phyloP scores from a whole-genome alignment of 2,113 vertebrate genomes.

The Abramis brama region DNA sequence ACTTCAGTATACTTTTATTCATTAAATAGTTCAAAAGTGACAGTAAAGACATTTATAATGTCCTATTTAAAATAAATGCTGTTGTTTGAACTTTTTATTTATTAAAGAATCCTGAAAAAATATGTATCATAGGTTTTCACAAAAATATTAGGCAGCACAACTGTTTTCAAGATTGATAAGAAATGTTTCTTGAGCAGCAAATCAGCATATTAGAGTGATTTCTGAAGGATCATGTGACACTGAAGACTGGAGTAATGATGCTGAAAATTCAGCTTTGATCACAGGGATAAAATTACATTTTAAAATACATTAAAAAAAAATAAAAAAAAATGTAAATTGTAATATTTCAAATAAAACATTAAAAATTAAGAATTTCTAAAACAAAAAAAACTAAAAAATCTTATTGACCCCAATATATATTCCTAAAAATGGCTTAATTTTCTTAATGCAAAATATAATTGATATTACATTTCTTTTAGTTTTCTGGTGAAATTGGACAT shows the following conservation, averaged over 20 bases:
- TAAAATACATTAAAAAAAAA: too few relatives aligned
- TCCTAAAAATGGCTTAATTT: not conserved
- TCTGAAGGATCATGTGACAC: too few relatives aligned
- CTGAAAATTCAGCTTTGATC: too few relatives aligned
- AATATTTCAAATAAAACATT: too few relatives aligned
- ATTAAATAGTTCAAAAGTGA: not conserved
- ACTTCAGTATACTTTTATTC: too few relatives aligned
- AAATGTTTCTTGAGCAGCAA: too few relatives aligned
- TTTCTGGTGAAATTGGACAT: not conserved
- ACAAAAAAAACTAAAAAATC: not conserved
- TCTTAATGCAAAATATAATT: not conserved
- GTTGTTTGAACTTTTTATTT: not conserved
- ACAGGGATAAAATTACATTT: too few relatives aligned
- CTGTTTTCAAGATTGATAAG: too few relatives aligned
- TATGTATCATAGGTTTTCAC: not conserved
- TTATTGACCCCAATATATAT: not conserved
- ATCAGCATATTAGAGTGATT: too few relatives aligned
- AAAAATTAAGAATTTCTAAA: not conserved
- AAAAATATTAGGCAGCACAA: too few relatives aligned
- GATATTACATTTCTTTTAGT: not conserved
- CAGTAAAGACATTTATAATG: not conserved
- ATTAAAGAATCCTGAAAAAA: not conserved
- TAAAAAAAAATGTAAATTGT: too few relatives aligned
- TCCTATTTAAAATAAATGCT: not conserved
- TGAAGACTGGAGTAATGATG: too few relatives aligned